Conservation (phyloP, 2,113 vertebrate genomes). For the Accipiter virgatus region DNA sequence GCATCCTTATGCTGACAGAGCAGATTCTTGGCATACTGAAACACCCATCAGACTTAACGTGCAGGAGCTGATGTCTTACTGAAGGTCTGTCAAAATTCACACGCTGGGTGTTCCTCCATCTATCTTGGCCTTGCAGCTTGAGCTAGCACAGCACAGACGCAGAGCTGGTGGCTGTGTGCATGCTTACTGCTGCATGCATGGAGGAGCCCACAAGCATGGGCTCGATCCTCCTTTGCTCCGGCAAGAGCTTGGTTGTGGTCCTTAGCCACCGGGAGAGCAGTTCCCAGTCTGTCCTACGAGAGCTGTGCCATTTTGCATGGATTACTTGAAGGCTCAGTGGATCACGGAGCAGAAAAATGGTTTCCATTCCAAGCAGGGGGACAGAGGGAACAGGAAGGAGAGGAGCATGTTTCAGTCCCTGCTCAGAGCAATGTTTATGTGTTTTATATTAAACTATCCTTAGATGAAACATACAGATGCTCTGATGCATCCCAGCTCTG, state of each 20-base stretch:
- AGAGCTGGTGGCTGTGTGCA: neutral
- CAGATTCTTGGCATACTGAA: neutral
- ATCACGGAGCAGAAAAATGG: neutral
- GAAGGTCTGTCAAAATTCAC: neutral
- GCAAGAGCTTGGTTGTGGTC: neutral
- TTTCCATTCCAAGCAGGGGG: neutral
- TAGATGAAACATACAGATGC: neutral
- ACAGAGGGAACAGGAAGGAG: neutral
- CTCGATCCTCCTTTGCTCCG: neutral
- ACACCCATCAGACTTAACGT: neutral
- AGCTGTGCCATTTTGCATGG: neutral
- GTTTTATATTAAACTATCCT: neutral
- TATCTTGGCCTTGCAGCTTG: accelerated
- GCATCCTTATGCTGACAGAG: neutral
- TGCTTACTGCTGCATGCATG: neutral
- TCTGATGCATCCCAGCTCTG: neutral
- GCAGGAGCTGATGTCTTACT: neutral
- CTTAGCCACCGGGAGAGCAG: neutral
- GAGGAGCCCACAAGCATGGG: neutral
- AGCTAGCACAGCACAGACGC: accelerated
- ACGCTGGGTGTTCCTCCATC: neutral
- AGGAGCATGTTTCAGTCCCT: neutral
- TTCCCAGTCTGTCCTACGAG: neutral
- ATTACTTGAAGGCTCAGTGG: neutral
- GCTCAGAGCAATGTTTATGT: neutral